Percentiles rank a stretch among this genome's conserved stretches.
phyloP scores from a whole-genome alignment of 2,797 vertebrate genomes.

The Peromyscus eremicus region DNA sequence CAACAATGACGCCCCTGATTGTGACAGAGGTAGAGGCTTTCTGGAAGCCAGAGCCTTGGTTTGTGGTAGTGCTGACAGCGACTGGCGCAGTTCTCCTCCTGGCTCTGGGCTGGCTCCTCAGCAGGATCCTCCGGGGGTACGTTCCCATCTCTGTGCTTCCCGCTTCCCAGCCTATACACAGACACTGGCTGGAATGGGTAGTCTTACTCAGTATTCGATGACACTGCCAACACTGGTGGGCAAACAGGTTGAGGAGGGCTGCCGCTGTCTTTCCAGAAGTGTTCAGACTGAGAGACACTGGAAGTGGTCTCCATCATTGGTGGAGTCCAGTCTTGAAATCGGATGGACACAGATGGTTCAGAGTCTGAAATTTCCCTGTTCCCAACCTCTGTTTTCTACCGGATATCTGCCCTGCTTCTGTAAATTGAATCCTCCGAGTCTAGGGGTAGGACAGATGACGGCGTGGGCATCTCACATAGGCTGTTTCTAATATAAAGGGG shows the following conservation, averaged over 20 bases:
- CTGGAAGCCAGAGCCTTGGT: constrained; percentile 89
- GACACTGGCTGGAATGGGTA: too few species aligned
- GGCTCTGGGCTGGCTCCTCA: constrained; percentile 78
- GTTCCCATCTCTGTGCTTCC: not conserved
- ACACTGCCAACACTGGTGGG: not conserved
- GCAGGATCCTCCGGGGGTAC: constrained; percentile 81
- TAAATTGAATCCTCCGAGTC: not conserved
- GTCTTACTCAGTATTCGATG: not conserved
- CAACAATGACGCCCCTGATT: constrained; percentile 73
- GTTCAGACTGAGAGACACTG: not conserved
- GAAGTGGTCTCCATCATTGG: not conserved
- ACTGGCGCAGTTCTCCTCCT: constrained; percentile 83
- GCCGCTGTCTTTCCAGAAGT: not conserved
- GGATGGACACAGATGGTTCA: not conserved
- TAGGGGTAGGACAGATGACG: not conserved
- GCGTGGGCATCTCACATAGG: not conserved
- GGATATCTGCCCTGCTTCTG: not conserved
- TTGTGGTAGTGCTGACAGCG: constrained; percentile 86
- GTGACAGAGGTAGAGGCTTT: constrained; percentile 39
- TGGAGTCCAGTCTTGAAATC: not conserved
- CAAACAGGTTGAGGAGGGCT: not conserved
- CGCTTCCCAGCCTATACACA: not conserved
- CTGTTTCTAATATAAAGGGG: not conserved
- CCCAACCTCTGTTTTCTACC: not conserved
- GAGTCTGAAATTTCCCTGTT: constrained; percentile 8